Percentiles rank a stretch among this genome's conserved stretches.
These are phyloP conservation scores for Flexamia atlantica DNA, from an alignment of 2,888 invertebrate genomes.

Conservation along the genomic window DNA sequence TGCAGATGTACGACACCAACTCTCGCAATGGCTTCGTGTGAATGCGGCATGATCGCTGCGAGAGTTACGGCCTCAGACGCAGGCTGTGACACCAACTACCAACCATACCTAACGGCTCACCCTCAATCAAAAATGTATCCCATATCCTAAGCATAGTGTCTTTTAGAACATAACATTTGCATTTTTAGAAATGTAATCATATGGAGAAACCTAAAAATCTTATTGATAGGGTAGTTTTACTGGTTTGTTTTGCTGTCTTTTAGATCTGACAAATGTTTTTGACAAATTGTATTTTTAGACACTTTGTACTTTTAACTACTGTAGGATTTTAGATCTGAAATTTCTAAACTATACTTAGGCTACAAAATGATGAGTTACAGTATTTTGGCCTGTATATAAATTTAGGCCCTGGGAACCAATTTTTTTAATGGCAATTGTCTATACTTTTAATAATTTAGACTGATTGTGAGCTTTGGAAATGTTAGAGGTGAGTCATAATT, in stretches of 20 bases:
- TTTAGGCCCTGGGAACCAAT: too few relatives aligned
- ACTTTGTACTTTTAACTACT: background rate
- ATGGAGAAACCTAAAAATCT: background rate
- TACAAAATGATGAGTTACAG: too few relatives aligned
- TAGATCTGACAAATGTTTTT: background rate
- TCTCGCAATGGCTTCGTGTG: conserved; percentile 70
- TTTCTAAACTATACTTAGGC: too few relatives aligned
- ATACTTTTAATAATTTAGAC: too few relatives aligned
- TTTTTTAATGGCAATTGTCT: too few relatives aligned
- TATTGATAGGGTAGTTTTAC: too few relatives aligned
- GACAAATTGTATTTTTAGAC: background rate
- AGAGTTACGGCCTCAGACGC: conserved; percentile 5
- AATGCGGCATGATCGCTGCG: background rate
- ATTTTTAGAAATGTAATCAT: conserved; percentile 4
- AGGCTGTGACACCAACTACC: background rate
- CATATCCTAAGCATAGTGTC: background rate
- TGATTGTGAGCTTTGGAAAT: too few relatives aligned
- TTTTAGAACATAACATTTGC: background rate
- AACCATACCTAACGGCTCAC: background rate
- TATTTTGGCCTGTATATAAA: too few relatives aligned
- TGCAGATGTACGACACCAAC: conserved; percentile 90
- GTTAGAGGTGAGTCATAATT: too few relatives aligned
- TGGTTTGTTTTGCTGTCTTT: too few relatives aligned
- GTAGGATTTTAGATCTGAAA: background rate
- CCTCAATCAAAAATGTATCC: conserved; percentile 14